Evolutionary conservation across 2,113 vertebrate genomes (phyloP).

Genomic region (Puma concolor): DNA sequence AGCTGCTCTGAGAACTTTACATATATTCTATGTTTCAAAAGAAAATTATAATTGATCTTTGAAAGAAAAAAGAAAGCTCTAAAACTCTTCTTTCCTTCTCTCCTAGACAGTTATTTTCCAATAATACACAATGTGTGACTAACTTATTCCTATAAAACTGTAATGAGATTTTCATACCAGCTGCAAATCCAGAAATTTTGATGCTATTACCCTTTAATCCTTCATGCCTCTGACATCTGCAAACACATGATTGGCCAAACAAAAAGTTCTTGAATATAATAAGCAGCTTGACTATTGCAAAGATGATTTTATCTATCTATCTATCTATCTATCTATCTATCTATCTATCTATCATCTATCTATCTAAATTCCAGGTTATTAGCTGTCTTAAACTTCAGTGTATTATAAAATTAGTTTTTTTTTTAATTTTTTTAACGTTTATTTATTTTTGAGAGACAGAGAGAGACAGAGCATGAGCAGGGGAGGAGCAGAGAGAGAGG

Average conservation of each 20-base stretch:
- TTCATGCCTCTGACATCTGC: not conserved
- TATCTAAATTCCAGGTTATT: conserved; percentile 4
- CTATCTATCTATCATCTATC: too few species aligned
- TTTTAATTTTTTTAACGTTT: too few species aligned
- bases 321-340: too few species aligned
- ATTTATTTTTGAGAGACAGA: too few species aligned
- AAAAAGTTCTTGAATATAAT: not conserved
- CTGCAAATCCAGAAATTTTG: not conserved
- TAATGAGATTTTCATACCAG: not conserved
- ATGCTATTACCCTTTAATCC: not conserved
- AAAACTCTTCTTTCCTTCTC: not conserved
- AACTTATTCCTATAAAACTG: conserved; percentile 8
- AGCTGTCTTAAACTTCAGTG: not conserved
- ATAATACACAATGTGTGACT: not conserved
- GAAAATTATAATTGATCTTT: not conserved
- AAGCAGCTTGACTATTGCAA: not conserved
- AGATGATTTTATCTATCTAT: not conserved
- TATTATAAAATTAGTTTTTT: not conserved
- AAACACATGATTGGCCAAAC: not conserved
- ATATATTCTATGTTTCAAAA: not conserved
- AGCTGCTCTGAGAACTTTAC: not conserved
- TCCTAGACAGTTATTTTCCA: conserved; percentile 12
- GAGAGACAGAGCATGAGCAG: too few species aligned
- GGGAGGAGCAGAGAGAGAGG: too few species aligned
- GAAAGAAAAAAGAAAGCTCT: not conserved